A percentile compares a stretch with the other conserved stretches of the same genome.
Evolutionary conservation across 2,797 vertebrate species (phyloP).

Genomic region (Staurois parvus): DNA sequence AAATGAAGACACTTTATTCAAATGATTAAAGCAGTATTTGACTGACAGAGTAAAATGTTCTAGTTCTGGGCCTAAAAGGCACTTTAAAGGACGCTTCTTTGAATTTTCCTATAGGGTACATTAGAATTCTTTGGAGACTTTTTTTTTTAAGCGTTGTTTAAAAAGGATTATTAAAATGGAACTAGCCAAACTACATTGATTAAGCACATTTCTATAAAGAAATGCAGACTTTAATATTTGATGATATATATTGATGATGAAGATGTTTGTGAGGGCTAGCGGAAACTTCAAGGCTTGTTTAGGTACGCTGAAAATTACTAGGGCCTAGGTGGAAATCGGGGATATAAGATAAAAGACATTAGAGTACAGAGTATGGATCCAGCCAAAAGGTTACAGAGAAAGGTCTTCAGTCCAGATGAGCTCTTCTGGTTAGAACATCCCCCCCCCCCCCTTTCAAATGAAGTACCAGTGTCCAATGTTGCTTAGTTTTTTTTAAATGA

Average conservation of each 20-base stretch:
- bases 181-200: not conserved
- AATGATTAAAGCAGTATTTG: conserved; percentile 19
- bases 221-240: not conserved
- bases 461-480: no score
- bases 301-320: no score
- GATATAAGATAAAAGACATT: no score
- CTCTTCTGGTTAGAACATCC: no score
- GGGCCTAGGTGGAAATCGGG: no score
- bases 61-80: not conserved
- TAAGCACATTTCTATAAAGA: not conserved
- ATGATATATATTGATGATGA: not conserved
- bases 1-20: conserved; percentile 46
- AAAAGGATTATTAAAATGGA: not conserved
- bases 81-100: not conserved
- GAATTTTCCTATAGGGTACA: not conserved
- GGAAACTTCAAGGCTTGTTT: no score
- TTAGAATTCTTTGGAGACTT: not conserved
- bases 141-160: not conserved
- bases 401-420: no score
- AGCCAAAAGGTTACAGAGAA: no score
- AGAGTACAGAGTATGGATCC: no score
- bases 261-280: no score
- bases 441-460: no score
- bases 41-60: conserved; percentile 32
- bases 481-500: no score